Evolutionary conservation across 2,113 vertebrate species (phyloP).

Genomic region (Ochotona princeps): DNA sequence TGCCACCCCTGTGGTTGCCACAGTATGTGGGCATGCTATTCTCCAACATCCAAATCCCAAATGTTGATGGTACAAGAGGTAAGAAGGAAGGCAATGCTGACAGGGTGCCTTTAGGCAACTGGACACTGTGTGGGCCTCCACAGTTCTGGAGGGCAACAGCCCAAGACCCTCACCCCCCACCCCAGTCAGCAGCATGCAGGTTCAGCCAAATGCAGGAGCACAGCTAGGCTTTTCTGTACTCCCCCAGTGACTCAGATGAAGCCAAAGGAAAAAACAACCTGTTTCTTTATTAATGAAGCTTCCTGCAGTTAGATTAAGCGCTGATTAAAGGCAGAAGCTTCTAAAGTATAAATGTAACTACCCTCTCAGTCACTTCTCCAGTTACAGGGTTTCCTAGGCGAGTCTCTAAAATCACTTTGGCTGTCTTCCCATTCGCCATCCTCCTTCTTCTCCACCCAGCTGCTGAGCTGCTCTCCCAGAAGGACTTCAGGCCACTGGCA

Average conservation of each 20-base stretch:
- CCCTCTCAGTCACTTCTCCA: constrained; percentile 66
- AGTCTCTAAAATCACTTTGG: constrained; percentile 77
- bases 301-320: constrained; percentile 79
- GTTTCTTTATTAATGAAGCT: constrained; percentile 79
- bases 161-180: too few species aligned
- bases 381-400: constrained; percentile 71
- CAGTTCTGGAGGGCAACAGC: background rate
- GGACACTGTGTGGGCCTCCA: background rate
- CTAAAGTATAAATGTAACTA: constrained; percentile 76
- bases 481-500: constrained; percentile 25
- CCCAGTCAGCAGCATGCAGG: background rate
- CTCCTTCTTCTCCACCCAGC: constrained; percentile 72
- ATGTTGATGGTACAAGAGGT: background rate
- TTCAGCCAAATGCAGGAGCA: background rate
- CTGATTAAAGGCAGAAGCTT: constrained; percentile 77
- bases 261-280: constrained; percentile 53
- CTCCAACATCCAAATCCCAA: background rate
- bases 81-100: background rate
- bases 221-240: constrained; percentile 16
- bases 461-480: constrained; percentile 71
- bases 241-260: constrained; percentile 57
- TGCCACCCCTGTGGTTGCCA: background rate
- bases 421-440: constrained; percentile 65
- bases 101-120: background rate
- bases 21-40: background rate